Percentiles rank a stretch among this genome's conserved stretches.
phyloP scores from a whole-genome alignment of 2,113 vertebrate genomes.

The Nestor notabilis region DNA sequence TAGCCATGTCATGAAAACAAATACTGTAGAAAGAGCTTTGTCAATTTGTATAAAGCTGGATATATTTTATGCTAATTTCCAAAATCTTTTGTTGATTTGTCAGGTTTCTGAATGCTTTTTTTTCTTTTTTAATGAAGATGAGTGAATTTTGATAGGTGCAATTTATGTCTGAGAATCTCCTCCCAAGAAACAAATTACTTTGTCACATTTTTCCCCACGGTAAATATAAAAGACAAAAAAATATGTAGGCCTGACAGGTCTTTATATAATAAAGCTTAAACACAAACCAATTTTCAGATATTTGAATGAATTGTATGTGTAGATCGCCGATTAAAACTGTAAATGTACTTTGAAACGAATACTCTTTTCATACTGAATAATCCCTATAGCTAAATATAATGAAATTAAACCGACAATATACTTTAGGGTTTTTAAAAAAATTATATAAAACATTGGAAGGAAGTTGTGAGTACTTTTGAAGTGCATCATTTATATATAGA shows the following conservation, averaged over 20 bases:
- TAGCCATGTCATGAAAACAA: constrained; percentile 72
- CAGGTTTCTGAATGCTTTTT: background rate
- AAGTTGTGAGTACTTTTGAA: constrained; percentile 56
- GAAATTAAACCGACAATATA: constrained; percentile 9
- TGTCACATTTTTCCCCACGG: constrained; percentile 11
- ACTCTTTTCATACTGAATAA: background rate
- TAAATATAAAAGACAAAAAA: constrained; percentile 40
- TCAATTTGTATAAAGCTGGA: constrained; percentile 74
- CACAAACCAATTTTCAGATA: constrained; percentile 26
- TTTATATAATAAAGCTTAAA: constrained; percentile 43
- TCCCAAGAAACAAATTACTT: constrained; percentile 55
- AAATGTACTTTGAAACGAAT: background rate
- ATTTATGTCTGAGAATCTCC: constrained; percentile 48
- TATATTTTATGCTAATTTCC: constrained; percentile 82
- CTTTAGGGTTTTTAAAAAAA: background rate
- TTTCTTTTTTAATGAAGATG: constrained; percentile 37
- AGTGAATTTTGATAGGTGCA: constrained; percentile 54
- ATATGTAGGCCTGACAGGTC: background rate
- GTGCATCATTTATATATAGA: constrained; percentile 57
- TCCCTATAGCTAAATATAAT: background rate
- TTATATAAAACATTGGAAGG: constrained; percentile 55
- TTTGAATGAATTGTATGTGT: background rate
- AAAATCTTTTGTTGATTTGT: constrained; percentile 46
- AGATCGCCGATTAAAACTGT: constrained; percentile 19
- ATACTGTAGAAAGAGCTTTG: constrained; percentile 66